Conservation (phyloP, 2,888 invertebrate genomes). For the Enchytraeus crypticus region DNA sequence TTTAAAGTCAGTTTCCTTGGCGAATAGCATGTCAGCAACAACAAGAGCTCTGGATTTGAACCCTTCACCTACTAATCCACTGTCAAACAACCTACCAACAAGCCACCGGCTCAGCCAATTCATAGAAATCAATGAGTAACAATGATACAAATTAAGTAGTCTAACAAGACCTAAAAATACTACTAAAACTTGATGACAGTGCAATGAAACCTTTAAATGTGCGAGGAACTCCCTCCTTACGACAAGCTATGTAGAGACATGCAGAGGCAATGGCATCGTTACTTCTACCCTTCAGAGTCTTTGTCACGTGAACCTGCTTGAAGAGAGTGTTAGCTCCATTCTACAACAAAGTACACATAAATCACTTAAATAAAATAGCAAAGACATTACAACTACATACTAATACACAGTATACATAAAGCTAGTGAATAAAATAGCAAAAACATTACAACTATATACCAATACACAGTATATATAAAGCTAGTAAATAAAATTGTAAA, state of each 20-base stretch:
- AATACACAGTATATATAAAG: neutral
- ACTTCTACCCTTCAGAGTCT: conserved; percentile 85
- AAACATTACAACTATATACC: neutral
- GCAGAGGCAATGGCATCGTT: conserved; percentile 98
- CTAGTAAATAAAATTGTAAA: too few relatives aligned
- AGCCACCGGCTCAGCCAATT: too few relatives aligned
- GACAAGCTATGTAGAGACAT: conserved; percentile 94
- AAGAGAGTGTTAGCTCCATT: conserved; percentile 93
- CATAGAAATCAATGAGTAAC: too few relatives aligned
- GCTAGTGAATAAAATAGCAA: neutral
- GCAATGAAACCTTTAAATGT: conserved; percentile 85
- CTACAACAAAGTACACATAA: conserved; percentile 28
- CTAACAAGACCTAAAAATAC: too few relatives aligned
- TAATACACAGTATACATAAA: neutral
- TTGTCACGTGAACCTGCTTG: conserved; percentile 94
- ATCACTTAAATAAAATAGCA: neutral
- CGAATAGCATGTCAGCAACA: too few relatives aligned
- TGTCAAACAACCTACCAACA: too few relatives aligned
- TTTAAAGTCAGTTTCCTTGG: too few relatives aligned
- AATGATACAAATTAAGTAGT: too few relatives aligned
- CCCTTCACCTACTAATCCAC: too few relatives aligned
- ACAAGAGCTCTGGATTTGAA: too few relatives aligned
- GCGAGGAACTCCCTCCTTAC: conserved; percentile 95
- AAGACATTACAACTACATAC: neutral
- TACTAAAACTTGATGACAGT: too few relatives aligned